phyloP scores from a whole-genome alignment of 2,888 invertebrate genomes.

The Dusona sp. region DNA sequence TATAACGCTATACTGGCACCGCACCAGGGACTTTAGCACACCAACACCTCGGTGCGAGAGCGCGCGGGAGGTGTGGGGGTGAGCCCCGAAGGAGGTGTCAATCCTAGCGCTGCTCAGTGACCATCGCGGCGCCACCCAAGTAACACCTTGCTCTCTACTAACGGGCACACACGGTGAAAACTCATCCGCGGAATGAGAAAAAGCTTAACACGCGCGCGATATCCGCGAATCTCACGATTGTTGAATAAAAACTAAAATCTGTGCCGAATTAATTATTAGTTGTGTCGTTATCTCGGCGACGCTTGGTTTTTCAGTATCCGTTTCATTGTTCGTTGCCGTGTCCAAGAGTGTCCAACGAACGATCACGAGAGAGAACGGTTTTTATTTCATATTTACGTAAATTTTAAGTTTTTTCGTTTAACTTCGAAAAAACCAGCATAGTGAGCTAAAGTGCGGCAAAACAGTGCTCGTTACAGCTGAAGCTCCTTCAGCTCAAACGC shows the following conservation, averaged over 20 bases:
- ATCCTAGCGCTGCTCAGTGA: conserved; percentile 85
- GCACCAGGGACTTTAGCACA: conserved; percentile 82
- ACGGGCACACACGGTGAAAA: conserved; percentile 70
- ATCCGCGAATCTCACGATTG: conserved; percentile 27
- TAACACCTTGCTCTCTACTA: conserved; percentile 83
- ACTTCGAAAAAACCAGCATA: not conserved
- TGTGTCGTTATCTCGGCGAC: not conserved
- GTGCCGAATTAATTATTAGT: not conserved
- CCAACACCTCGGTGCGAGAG: conserved; percentile 80
- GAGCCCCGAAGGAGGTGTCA: conserved; percentile 85
- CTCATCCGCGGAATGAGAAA: conserved; percentile 53
- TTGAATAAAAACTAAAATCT: conserved; percentile 3
- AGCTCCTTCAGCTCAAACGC: conserved; percentile 22
- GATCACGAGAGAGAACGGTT: conserved; percentile 31
- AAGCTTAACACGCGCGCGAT: conserved; percentile 60
- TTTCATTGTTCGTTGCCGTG: not conserved
- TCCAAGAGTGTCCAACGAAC: not conserved
- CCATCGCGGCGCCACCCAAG: conserved; percentile 85
- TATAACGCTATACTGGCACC: conserved; percentile 61
- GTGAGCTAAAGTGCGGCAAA: not conserved
- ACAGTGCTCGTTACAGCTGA: not conserved
- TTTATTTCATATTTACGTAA: not conserved
- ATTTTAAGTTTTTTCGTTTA: conserved; percentile 2
- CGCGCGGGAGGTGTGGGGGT: conserved; percentile 83
- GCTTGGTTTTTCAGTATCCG: not conserved